Evolutionary conservation across 2,113 vertebrate species (phyloP), one percentile per base, ranked within the genome.

Genomic region (Sakesphorus luctuosus): DNA sequence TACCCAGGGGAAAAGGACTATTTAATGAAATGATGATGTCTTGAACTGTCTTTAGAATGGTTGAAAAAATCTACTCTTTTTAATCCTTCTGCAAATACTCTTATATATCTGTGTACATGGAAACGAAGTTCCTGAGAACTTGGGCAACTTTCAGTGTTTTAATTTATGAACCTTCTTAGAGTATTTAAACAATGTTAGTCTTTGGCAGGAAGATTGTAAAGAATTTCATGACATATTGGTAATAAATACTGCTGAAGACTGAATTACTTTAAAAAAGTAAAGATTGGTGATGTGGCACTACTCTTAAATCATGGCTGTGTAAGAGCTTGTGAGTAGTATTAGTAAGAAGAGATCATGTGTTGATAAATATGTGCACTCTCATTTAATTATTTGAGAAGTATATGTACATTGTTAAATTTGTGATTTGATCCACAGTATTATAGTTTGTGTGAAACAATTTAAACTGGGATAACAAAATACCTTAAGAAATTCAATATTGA

Each of bases 41-140:
- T 95, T 96, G 83, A 94, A 74, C 95, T 83, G 71, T 61, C 80
- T 40, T 71, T 84, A 67, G 71, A 84, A 77, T 47, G 50, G 67
- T 71, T 84, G 59, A 3, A 90, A 88, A 93, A 90, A 63, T 6
- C 77, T 33, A 9, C 8, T 83, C 29, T 38, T 91, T 62, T 53
- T 84, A 50, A n/a, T 86, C 46, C 63, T 49, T 71, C 36, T 69
- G 62, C 55, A 88, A 62, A 73, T 80, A 73, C 28, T 50, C 40
- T 69, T 62, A n/a, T 5, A 1, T 87, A 65, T 55, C 44, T 44
- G 1, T 40, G 6, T 63, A 49, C 28, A 21, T 80, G 67, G 59
- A 86, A 90, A 58, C 29, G 31, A 73, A 86, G 14, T 86, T 90
- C 85, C 71, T 69, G 59, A 63, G n/a, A 90, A 69, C 31, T 71